These are phyloP conservation scores for Drosophila novamexicana DNA, from an alignment of 1,140 invertebrate genomes.

Conservation along the genomic window DNA sequence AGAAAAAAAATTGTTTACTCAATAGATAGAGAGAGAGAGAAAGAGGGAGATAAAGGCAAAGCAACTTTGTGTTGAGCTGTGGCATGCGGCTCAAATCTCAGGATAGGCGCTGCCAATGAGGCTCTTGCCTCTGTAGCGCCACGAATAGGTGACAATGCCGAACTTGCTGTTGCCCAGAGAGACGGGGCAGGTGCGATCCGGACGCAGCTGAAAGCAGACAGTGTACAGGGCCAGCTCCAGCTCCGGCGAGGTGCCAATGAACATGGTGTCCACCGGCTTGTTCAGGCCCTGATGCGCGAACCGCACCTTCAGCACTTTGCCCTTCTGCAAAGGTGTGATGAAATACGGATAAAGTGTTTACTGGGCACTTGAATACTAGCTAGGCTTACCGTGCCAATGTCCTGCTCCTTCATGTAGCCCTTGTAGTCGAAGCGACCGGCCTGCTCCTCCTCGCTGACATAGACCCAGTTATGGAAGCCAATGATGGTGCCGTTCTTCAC, in stretches of 20 bases:
- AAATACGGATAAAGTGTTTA: background rate
- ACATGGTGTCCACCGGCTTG: conserved; percentile 92
- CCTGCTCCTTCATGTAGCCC: conserved; percentile 90
- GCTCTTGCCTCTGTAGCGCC: conserved; percentile 89
- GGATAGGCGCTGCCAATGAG: conserved; percentile 92
- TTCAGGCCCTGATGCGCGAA: conserved; percentile 90
- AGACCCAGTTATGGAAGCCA: conserved; percentile 96
- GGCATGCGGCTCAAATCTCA: conserved; percentile 86
- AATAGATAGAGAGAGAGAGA: conserved; percentile 3
- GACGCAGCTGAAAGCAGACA: conserved; percentile 91
- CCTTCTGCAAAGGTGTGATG: conserved; percentile 88
- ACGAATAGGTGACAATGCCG: conserved; percentile 90
- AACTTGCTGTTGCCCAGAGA: conserved; percentile 89
- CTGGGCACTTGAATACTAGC: too few species aligned
- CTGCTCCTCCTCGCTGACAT: conserved; percentile 91
- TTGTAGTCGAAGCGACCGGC: conserved; percentile 89
- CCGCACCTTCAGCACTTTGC: conserved; percentile 90
- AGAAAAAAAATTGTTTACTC: conserved; percentile 11
- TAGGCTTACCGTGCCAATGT: conserved; percentile 88
- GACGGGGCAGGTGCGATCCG: conserved; percentile 89
- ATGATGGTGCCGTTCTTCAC: conserved; percentile 90
- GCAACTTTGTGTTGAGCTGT: conserved; percentile 49
- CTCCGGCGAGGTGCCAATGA: conserved; percentile 96
- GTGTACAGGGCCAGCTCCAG: conserved; percentile 96
- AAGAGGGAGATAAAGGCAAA: background rate